These are phyloP conservation scores for Ennomos quercinarius DNA, from an alignment of 2,888 invertebrate species.

Conservation along the genomic window DNA sequence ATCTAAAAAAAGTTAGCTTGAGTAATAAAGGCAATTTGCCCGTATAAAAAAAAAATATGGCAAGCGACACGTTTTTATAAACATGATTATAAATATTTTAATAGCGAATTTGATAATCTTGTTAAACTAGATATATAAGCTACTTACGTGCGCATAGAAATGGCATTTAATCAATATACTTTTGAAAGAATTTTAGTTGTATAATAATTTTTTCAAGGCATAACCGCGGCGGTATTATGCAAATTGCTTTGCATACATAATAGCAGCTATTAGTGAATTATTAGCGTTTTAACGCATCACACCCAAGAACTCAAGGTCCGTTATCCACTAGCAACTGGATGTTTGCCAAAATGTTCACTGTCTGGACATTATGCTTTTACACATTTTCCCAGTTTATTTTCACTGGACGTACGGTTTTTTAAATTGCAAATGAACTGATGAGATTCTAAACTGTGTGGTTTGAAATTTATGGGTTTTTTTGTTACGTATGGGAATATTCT, in stretches of 20 bases:
- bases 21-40: too few relatives aligned
- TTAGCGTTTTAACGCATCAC: constrained; percentile 53
- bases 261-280: constrained; percentile 46
- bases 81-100: constrained; percentile 5
- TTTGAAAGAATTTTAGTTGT: constrained; percentile 1
- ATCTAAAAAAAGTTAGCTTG: too few relatives aligned
- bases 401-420: constrained; percentile 53
- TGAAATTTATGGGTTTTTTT: constrained; percentile 13
- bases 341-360: constrained; percentile 58
- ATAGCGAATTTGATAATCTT: constrained; percentile 3
- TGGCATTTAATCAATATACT: background rate
- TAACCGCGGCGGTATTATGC: constrained; percentile 28
- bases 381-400: constrained; percentile 63
- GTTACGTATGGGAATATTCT: background rate
- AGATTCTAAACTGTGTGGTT: constrained; percentile 42
- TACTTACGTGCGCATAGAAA: constrained; percentile 12
- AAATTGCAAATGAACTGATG: constrained; percentile 48
- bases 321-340: constrained; percentile 55
- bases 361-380: constrained; percentile 59
- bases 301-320: constrained; percentile 62
- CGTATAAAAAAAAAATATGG: too few relatives aligned
- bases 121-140: constrained; percentile 10
- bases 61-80: constrained; percentile 10
- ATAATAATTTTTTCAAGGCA: constrained; percentile 14
- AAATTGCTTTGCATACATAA: constrained; percentile 43